Evolutionary conservation across 2,888 invertebrate species (phyloP).

Genomic region (Pyrgus malvae): DNA sequence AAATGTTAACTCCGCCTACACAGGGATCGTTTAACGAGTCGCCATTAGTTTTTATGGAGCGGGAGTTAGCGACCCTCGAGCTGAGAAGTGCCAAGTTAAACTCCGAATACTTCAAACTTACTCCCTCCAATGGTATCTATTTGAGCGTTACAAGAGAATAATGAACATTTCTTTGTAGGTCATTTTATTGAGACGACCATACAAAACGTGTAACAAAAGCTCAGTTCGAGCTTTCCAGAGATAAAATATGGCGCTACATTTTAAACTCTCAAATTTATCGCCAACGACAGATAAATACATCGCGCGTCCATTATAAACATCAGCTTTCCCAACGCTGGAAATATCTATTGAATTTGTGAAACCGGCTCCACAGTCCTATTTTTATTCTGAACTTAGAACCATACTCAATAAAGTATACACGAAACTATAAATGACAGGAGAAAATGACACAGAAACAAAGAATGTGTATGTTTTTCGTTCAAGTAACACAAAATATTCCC

Average conservation of each 20-base stretch:
- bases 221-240: no score
- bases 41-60: slow-evolving; percentile 62
- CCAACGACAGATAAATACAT: background rate
- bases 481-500: no score
- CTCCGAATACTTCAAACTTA: slow-evolving; percentile 44
- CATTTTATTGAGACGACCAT: no score
- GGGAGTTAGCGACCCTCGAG: slow-evolving; percentile 42
- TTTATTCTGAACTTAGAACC: no score
- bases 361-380: background rate
- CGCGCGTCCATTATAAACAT: background rate
- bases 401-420: no score
- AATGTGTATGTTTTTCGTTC: no score
- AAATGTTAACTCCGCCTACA: slow-evolving; percentile 26
- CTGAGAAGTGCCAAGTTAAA: slow-evolving; percentile 43
- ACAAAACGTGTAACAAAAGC: no score
- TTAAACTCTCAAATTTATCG: no score
- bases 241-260: no score
- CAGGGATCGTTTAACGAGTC: slow-evolving; percentile 44
- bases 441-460: no score
- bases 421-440: no score
- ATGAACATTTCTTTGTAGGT: no score
- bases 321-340: background rate
- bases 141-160: background rate
- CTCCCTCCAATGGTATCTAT: slow-evolving; percentile 4
- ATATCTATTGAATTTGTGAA: background rate